Evolutionary conservation across 2,797 vertebrate species (phyloP), one percentile per base, ranked within the genome.

Genomic region (Cynodonichthys magdalenae): DNA sequence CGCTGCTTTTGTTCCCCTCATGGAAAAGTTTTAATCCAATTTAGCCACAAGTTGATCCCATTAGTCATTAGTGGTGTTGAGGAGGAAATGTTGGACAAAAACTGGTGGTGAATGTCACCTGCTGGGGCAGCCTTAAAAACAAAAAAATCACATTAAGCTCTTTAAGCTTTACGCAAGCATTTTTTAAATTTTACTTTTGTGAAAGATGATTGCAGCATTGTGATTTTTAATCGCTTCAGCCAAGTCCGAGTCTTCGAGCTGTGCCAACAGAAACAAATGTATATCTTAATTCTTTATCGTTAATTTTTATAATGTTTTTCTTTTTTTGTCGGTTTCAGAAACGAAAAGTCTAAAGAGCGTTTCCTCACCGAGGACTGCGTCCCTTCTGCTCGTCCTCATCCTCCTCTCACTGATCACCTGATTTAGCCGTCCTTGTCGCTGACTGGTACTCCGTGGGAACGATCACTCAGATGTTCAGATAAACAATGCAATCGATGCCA

Each of bases 381-480:
- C 63, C 15, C 66, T 69, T 46, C 69, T 34, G 0, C 72, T 90
- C 59, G 53, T 86, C 71, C 54, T 83, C 49, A 53, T 80, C 44
- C 20, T 88, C n/a, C 52, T 90, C 46, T 59, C 81, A 53, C 55
- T 83, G 45, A 77, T 76, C 4, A 70, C 89, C 77, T 92, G 87
- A 92, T 71, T 18, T n/a, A 0, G 60, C 59, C 49, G 2, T 65
- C 75, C 58, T 59, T 53, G 1, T 27, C 53, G 0, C 52, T 48
- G 68, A 71, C 72, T n/a, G n/a, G n/a, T n/a, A n/a, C n/a, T n/a
- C 50, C 48, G 9, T 17, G 24, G 41, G 47, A 51, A 17, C 46
- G 6, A 17, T 52, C 19, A 5, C 7, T 24, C 44, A 47, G 41
- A 65, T 6, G 3, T 44, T 53, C 20, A 19, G 56, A 61, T 55